Percentiles rank a stretch among this genome's conserved stretches.
phyloP scores from a whole-genome alignment of 2,797 vertebrate species.

The Meriones psammophilus region DNA sequence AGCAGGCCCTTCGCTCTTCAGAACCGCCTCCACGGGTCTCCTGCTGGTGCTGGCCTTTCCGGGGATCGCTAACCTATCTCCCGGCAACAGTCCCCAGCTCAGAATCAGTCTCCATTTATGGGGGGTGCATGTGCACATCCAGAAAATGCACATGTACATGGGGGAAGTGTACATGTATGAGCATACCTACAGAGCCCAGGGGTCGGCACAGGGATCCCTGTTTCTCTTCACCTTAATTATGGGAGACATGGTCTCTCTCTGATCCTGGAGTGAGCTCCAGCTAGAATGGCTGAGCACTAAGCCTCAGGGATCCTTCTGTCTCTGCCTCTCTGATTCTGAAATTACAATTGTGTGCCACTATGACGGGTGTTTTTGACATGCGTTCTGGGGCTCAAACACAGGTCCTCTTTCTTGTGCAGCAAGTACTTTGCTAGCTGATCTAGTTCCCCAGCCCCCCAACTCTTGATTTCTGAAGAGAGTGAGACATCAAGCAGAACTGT shows the following conservation, averaged over 20 bases:
- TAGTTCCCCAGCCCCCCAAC: background rate
- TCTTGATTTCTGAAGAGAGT: constrained; percentile 42
- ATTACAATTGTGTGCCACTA: background rate
- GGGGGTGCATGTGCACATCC: too few relatives aligned
- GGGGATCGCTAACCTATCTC: background rate
- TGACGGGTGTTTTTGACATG: background rate
- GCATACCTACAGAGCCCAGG: background rate
- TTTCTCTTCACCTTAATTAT: background rate
- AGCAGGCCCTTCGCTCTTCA: background rate
- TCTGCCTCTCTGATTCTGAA: background rate
- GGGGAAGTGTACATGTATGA: background rate
- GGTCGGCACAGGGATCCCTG: background rate
- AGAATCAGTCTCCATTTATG: background rate
- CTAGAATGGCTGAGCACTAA: background rate
- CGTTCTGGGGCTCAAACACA: background rate
- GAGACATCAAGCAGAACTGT: background rate
- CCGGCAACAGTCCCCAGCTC: background rate
- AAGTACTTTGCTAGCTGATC: background rate
- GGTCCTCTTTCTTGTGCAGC: background rate
- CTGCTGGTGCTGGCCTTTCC: background rate
- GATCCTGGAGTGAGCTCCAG: background rate
- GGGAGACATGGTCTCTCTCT: background rate
- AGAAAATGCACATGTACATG: too few relatives aligned
- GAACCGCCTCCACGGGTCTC: background rate
- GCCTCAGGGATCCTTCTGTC: background rate